phyloP scores from a whole-genome alignment of 2,888 invertebrate species.

The Hylaea fasciaria region DNA sequence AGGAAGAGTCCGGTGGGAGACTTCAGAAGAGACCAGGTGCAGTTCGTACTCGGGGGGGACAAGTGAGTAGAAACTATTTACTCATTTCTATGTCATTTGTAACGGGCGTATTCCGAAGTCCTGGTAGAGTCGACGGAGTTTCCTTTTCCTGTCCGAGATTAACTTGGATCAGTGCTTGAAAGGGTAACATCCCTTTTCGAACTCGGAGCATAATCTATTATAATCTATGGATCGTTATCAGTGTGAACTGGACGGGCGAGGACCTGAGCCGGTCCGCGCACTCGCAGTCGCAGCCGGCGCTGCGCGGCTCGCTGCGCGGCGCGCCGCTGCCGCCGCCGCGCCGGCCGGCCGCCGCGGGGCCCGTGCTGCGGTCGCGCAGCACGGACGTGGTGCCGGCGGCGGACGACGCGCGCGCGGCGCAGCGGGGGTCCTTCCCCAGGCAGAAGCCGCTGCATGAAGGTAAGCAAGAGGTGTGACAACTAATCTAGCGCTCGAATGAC shows the following conservation, averaged over 20 bases:
- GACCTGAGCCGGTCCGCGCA: conserved; percentile 65
- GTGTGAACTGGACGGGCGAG: conserved; percentile 79
- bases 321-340: conserved; percentile 50
- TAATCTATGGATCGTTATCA: too few species aligned
- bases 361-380: conserved; percentile 65
- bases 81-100: too few species aligned
- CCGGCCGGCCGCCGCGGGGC: conserved; percentile 42
- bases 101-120: too few species aligned
- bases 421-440: conserved; percentile 53
- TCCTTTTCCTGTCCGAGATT: too few species aligned
- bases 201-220: too few species aligned
- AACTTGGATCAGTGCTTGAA: too few species aligned
- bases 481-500: background rate
- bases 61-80: conserved; percentile 75
- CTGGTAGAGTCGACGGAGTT: too few species aligned
- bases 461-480: conserved; percentile 24
- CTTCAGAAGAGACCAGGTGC: conserved; percentile 68
- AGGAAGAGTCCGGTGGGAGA: conserved; percentile 71
- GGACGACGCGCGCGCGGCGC: conserved; percentile 63
- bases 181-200: too few species aligned
- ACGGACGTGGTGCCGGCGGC: conserved; percentile 55
- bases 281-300: conserved; percentile 64
- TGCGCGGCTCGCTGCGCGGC: conserved; percentile 37
- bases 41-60: conserved; percentile 78
- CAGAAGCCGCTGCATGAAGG: conserved; percentile 61